Conservation (phyloP, 2,888 invertebrate species). For the Ornithoptera alexandrae region DNA sequence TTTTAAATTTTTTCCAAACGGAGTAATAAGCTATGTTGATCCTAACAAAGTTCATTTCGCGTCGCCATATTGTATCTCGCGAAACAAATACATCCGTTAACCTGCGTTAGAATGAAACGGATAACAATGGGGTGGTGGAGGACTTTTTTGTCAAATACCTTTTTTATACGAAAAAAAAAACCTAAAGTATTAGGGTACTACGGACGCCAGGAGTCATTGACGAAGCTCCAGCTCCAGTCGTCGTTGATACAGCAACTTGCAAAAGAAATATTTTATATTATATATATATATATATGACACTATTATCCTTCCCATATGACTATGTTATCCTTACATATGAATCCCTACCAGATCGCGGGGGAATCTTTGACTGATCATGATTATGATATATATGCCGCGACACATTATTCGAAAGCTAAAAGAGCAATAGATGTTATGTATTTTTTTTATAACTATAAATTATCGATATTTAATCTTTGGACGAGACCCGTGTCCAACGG, state of each 20-base stretch:
- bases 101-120: neutral
- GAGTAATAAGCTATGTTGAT: neutral
- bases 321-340: too few species aligned
- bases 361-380: too few species aligned
- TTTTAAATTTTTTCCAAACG: neutral
- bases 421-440: too few species aligned
- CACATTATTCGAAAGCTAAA: neutral
- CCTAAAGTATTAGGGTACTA: constrained; percentile 16
- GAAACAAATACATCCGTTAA: neutral
- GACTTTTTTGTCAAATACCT: neutral
- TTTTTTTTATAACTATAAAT: too few species aligned
- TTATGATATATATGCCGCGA: neutral
- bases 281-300: neutral
- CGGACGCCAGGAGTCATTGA: constrained; percentile 3
- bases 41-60: neutral
- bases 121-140: neutral
- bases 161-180: neutral
- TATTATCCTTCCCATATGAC: too few species aligned
- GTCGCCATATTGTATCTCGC: neutral
- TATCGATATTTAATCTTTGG: too few species aligned
- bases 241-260: neutral
- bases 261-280: neutral
- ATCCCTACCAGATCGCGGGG: too few species aligned
- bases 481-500: too few species aligned
- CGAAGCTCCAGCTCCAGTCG: neutral